phyloP scores from a whole-genome alignment of 2,797 vertebrate species.

The Phrynocephalus forsythii region DNA sequence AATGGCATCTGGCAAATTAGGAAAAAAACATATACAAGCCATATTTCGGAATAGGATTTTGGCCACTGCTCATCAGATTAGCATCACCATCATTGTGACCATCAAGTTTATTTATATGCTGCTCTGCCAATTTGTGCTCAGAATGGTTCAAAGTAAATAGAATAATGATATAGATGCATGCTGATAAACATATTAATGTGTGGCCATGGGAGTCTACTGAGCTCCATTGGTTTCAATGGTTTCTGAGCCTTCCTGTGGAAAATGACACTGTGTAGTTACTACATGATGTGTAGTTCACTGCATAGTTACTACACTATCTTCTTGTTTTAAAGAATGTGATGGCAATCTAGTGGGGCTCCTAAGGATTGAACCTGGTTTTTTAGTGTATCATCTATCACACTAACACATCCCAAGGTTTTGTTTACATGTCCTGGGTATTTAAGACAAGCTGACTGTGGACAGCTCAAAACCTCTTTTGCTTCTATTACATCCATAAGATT shows the following conservation, averaged over 20 bases:
- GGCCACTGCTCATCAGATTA: not conserved
- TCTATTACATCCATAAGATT: not conserved
- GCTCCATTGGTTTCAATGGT: not conserved
- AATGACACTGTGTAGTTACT: not conserved
- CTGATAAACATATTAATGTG: too few species aligned
- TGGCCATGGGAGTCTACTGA: not conserved
- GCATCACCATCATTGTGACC: not conserved
- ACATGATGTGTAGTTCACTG: not conserved
- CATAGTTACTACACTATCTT: not conserved
- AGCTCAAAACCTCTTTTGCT: not conserved
- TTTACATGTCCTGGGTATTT: not conserved
- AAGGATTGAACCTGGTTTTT: not conserved
- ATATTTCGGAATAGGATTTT: too few species aligned
- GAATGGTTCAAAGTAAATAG: not conserved
- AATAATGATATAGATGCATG: not conserved
- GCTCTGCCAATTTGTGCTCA: not conserved
- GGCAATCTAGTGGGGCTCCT: not conserved
- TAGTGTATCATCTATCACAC: not conserved
- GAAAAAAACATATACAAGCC: too few species aligned
- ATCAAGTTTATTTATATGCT: not conserved
- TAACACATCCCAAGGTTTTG: not conserved
- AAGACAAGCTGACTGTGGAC: not conserved
- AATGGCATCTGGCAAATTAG: too few species aligned
- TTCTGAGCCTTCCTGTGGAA: not conserved
- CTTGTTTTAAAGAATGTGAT: not conserved